A percentile compares a stretch with the other conserved stretches of the same genome.
Conservation (phyloP, 37 sponge, comb jelly and placozoan species). For the Aplysina aerophoba region DNA sequence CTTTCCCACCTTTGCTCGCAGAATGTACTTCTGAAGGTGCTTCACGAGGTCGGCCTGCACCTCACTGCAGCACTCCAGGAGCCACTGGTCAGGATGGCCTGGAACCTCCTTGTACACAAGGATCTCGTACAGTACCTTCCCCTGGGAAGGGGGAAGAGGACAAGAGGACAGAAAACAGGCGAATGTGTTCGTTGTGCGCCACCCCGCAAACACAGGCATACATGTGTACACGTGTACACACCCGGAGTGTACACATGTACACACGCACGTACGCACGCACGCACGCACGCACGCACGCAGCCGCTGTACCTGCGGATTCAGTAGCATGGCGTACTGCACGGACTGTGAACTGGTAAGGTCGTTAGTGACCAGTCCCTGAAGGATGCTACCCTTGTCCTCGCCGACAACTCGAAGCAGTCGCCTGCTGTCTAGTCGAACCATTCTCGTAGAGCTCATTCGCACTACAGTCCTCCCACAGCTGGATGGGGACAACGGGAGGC, state of each 20-base stretch:
- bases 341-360: neutral
- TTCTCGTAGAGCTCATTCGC: neutral
- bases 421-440: neutral
- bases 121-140: slow-evolving; percentile 77
- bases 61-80: slow-evolving; percentile 69
- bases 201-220: no score
- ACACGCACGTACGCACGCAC: slow-evolving; percentile 26
- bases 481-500: no score
- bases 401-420: neutral
- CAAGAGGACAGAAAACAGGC: no score
- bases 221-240: no score
- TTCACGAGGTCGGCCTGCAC: slow-evolving; percentile 37
- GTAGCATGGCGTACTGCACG: slow-evolving; percentile 57
- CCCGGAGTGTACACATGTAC: slow-evolving; percentile 12
- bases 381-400: neutral
- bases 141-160: slow-evolving; percentile 38
- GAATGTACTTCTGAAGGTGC: slow-evolving; percentile 70
- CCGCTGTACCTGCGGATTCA: slow-evolving; percentile 65
- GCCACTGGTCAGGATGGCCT: slow-evolving; percentile 22
- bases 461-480: no score
- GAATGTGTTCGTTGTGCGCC: no score
- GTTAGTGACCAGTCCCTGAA: neutral
- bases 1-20: slow-evolving; percentile 75
- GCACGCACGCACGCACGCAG: neutral
- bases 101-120: slow-evolving; percentile 53